These are phyloP conservation scores for Grammomys dolichurus DNA, from an alignment of 2,113 vertebrate genomes.

Conservation along the genomic window DNA sequence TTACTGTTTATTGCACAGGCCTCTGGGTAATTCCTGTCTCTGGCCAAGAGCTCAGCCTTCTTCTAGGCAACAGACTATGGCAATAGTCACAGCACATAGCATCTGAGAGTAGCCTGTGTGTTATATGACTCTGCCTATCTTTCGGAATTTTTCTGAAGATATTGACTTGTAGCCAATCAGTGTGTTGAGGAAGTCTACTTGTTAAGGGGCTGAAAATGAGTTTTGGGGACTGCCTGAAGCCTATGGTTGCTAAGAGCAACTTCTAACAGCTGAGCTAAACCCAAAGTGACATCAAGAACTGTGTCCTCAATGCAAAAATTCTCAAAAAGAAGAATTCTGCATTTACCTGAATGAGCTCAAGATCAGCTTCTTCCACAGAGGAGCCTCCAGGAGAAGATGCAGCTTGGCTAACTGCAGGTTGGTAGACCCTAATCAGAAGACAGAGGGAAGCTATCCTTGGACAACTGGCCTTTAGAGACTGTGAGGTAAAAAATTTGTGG, in stretches of 20 bases:
- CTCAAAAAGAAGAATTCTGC: background rate
- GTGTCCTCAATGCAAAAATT: background rate
- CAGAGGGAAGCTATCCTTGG: background rate
- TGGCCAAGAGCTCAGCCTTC: background rate
- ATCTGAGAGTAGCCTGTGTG: too few species aligned
- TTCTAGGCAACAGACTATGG: background rate
- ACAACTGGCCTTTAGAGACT: background rate
- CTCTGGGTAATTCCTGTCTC: background rate
- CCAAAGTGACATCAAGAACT: background rate
- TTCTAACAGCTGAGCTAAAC: background rate
- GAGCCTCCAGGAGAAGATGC: background rate
- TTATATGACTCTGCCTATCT: background rate
- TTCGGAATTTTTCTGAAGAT: background rate
- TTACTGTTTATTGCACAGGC: background rate
- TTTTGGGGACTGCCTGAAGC: background rate
- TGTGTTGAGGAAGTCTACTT: background rate
- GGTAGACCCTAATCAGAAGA: background rate
- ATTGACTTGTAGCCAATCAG: background rate
- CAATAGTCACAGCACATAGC: background rate
- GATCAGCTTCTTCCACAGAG: background rate
- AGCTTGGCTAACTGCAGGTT: background rate
- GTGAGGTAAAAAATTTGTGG: background rate
- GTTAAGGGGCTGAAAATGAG: background rate
- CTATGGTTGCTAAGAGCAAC: background rate
- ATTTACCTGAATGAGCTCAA: background rate